A percentile compares a stretch with the other conserved stretches of the same genome.
phyloP scores from a whole-genome alignment of 37 sponge, comb jelly and placozoan genomes.

The Spongilla lacustris region DNA sequence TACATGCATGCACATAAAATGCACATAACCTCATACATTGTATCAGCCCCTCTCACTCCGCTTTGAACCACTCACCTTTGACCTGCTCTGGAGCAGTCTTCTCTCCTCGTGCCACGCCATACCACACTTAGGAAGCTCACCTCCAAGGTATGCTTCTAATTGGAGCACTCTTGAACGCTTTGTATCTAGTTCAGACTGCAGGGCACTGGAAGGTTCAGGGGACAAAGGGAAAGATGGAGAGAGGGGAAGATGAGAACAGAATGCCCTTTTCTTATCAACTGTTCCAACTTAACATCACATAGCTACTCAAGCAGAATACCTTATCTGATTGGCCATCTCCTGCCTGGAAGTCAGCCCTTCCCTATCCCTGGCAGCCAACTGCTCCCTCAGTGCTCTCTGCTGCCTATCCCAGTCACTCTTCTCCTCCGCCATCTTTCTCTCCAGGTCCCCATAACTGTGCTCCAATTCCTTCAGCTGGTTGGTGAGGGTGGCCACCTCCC shows the following conservation, averaged over 20 bases:
- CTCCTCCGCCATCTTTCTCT: slow-evolving; percentile 20
- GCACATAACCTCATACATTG: too few relatives aligned
- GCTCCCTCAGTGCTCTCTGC: neutral
- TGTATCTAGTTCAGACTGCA: neutral
- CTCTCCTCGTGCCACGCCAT: slow-evolving; percentile 57
- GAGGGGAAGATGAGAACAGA: too few relatives aligned
- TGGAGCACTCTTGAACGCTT: neutral
- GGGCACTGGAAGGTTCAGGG: neutral
- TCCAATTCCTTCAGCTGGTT: too few relatives aligned
- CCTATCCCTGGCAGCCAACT: neutral
- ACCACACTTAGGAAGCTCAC: slow-evolving; percentile 33
- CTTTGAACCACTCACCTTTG: too few relatives aligned
- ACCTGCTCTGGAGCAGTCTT: neutral
- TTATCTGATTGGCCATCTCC: neutral
- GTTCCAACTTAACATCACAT: too few relatives aligned
- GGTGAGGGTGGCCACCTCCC: too few relatives aligned
- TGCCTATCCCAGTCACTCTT: neutral
- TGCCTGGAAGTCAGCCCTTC: neutral
- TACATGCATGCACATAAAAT: neutral
- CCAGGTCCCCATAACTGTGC: neutral
- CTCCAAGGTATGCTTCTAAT: slow-evolving; percentile 60
- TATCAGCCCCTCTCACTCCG: too few relatives aligned
- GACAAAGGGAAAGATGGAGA: too few relatives aligned
- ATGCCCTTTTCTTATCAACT: too few relatives aligned
- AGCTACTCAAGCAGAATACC: too few relatives aligned